phyloP scores from a whole-genome alignment of 1,140 invertebrate species.

The Drosophila lini region DNA sequence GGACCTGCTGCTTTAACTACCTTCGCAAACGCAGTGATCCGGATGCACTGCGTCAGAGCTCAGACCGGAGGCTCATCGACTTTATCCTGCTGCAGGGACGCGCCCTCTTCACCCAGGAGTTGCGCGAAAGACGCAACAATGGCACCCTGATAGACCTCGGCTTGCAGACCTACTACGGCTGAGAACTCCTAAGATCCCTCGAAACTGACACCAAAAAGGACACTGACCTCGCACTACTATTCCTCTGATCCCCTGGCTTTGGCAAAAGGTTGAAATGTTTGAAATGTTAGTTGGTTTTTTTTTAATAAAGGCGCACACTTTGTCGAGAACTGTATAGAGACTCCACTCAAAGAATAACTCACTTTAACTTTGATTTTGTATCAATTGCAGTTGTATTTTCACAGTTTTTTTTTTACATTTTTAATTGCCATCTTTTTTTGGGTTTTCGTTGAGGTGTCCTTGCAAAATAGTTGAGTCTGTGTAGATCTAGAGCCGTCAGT shows the following conservation, averaged over 20 bases:
- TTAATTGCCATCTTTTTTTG: constrained; percentile 64
- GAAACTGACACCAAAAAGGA: constrained; percentile 9
- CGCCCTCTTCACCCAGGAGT: constrained; percentile 69
- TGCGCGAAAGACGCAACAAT: constrained; percentile 62
- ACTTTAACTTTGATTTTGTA: constrained; percentile 61
- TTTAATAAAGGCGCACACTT: constrained; percentile 58
- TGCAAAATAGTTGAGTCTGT: constrained; percentile 60
- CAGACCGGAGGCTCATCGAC: constrained; percentile 76
- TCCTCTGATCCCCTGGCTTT: constrained; percentile 12
- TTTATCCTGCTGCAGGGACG: constrained; percentile 78
- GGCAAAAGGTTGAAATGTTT: constrained; percentile 50
- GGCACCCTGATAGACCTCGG: constrained; percentile 66
- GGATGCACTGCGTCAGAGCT: constrained; percentile 65
- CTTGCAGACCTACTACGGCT: constrained; percentile 67
- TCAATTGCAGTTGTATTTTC: constrained; percentile 70
- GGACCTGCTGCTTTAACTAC: constrained; percentile 82
- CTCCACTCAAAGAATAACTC: not conserved
- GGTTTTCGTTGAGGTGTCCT: constrained; percentile 47
- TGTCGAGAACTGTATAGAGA: constrained; percentile 42
- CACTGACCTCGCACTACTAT: constrained; percentile 21
- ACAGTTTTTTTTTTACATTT: constrained; percentile 59
- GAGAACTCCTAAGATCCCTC: not conserved
- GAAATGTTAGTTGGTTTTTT: constrained; percentile 60
- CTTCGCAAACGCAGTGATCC: constrained; percentile 78
- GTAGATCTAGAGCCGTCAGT: constrained; percentile 63